A percentile compares a stretch with the other conserved stretches of the same genome.
Evolutionary conservation across 2,888 invertebrate genomes (phyloP).

Genomic region (Sarcophaga rosellei): DNA sequence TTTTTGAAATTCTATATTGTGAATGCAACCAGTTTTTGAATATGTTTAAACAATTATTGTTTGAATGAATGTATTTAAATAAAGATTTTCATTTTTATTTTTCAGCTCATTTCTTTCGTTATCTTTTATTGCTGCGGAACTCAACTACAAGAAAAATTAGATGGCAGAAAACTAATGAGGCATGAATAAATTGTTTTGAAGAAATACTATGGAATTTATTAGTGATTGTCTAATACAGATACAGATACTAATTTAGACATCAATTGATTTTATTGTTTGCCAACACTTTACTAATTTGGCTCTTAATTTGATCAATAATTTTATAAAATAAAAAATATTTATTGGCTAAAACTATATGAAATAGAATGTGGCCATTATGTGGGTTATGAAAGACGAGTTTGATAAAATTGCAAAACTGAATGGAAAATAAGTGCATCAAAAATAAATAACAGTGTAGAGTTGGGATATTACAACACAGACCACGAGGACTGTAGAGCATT

Average conservation of each 20-base stretch:
- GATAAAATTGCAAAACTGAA: too few species aligned
- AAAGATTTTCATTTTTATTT: too few species aligned
- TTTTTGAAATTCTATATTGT: too few species aligned
- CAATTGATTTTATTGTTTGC: constrained; percentile 30
- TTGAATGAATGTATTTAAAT: too few species aligned
- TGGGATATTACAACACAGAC: too few species aligned
- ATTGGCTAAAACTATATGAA: neutral
- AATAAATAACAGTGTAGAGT: too few species aligned
- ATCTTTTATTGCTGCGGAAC: too few species aligned
- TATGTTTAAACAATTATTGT: too few species aligned
- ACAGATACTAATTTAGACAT: constrained; percentile 26
- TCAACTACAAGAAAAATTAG: neutral
- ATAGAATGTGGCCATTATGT: neutral
- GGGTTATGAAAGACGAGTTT: neutral
- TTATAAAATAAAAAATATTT: neutral
- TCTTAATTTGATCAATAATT: neutral
- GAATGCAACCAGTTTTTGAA: too few species aligned
- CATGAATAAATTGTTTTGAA: constrained; percentile 32
- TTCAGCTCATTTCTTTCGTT: too few species aligned
- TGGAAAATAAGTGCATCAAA: too few species aligned
- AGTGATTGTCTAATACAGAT: neutral
- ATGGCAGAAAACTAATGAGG: constrained; percentile 38
- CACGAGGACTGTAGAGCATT: too few species aligned
- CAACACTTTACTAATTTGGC: constrained; percentile 6
- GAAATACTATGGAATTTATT: constrained; percentile 44